Evolutionary conservation across 2,888 invertebrate genomes (phyloP), one percentile per base, ranked within the genome.

Genomic region (Patella ulyssiponensis): DNA sequence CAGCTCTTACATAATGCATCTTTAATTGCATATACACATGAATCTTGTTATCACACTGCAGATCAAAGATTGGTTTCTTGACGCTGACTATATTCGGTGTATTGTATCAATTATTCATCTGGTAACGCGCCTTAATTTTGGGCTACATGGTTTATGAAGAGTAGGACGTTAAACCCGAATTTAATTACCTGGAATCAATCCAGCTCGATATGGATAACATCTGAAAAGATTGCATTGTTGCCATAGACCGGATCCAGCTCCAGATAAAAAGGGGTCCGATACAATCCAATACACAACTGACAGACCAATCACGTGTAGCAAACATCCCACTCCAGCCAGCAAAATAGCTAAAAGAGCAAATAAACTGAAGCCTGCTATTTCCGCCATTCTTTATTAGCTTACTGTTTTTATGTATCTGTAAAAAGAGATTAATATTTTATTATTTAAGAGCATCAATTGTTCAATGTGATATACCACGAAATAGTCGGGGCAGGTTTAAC

Each of bases 281-380:
- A 64, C 64, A 14, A 64, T 14, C 64, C 64, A 64, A 64, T 64
- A 64, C 23, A 64, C 64, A 12, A 64, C 64, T 23, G 64, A 64
- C 14, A 64, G 23, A 23, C 64, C 64, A 64, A 64, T 64, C 15
- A 64, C 20, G 11, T 64, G 64, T 23, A 64, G 23, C 12, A 64
- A 14, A 64, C 64, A 64, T 12, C 64, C 64, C 20, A 64, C 12
- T 64, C 64, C 64, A 17, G 64, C 23, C 20, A 64, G 23, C 14
- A 64, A 23, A 12, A 64, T 14, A 12, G 64, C 64, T 64, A 64
- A 5, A 23, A 64, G 11, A 7, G 64, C 20, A 64, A 64, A 20
- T 64, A 64, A 23, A 23, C 64, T 64, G 14, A 64, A 64, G 11
- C 64, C 64, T 14, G 12, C 23, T 23, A 64, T 23, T 64, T 64